Evolutionary conservation across 2,888 invertebrate genomes (phyloP), one percentile per base, ranked within the genome.

Genomic region (Monochamus alternatus): DNA sequence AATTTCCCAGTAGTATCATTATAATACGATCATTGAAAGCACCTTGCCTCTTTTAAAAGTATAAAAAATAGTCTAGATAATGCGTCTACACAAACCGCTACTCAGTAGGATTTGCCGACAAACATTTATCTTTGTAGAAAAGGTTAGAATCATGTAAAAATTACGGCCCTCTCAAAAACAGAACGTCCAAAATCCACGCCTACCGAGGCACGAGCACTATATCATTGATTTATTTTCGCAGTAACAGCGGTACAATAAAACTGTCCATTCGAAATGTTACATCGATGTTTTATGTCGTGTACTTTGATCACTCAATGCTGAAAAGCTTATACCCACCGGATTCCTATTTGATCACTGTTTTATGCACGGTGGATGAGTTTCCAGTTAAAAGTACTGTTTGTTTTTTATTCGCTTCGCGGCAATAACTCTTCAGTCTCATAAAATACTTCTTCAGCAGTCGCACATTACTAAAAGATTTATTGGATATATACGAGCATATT

Each of bases 261-360:
- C 30, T 71, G 70, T 71, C 70, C 70, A 71, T 62, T 71, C 51
- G 60, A 63, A 63, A 63, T 69, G 69, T 69, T 69, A 44, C 69
- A 69, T 60, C 60, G 69, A 69, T 69, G 69, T 22, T 69, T 69
- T 69, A 69, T 69, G 60, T 58, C 47, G n/a, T 55, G 32, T 60
- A 69, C 55, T 69, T 44, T 69, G 69, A 60, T 69, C 69, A 60
- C 60, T 32, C 69, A 60, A 43, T 47, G 69, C 32, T 60, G 69
- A 69, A 69, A 64, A 69, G 60, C 59, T 60, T 47, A 47, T 38
- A 59, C 22, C 44, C 60, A 43, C 59, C 44, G 51, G 60, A 69
- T 69, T 30, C 44, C 43, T 47, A 60, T 69, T 69, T 60, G 69
- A 69, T 69, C 32, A 59, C 69, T 69, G 62, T 62, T 58, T 59